Conservation (phyloP, 2,888 invertebrate genomes). For the Aphodius sticticus region DNA sequence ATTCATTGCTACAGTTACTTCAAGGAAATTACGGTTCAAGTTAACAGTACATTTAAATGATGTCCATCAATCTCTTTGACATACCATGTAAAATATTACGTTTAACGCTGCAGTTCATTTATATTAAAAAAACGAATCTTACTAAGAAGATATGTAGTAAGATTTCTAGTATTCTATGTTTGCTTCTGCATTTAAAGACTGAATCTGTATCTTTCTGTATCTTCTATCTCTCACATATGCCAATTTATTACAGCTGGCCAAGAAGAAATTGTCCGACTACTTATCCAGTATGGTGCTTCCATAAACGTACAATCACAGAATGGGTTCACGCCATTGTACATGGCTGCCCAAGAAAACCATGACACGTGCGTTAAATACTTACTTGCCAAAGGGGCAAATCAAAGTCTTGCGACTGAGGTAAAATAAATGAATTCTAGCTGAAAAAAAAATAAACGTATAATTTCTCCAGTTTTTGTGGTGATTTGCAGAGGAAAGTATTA, state of each 20-base stretch:
- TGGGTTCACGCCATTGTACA: constrained; percentile 98
- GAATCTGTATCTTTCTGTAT: no score
- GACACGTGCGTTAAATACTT: constrained; percentile 92
- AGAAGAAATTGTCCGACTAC: constrained; percentile 88
- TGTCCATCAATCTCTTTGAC: not conserved
- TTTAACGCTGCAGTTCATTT: not conserved
- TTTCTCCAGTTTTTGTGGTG: not conserved
- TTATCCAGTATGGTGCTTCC: constrained; percentile 90
- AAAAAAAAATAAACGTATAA: not conserved
- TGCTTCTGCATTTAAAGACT: no score
- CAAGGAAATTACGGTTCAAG: not conserved
- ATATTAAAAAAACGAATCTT: not conserved
- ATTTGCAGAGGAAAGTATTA: constrained; percentile 23
- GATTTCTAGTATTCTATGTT: no score
- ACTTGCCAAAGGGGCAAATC: constrained; percentile 92
- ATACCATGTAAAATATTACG: not conserved
- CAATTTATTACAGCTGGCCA: constrained; percentile 77
- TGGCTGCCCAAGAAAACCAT: constrained; percentile 98
- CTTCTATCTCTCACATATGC: no score
- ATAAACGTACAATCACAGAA: constrained; percentile 97
- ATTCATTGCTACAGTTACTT: not conserved
- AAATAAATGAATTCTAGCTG: constrained; percentile 28
- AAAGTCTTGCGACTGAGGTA: constrained; percentile 95
- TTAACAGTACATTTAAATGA: not conserved
- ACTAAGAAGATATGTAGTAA: not conserved